These are phyloP conservation scores for Mycetomoellerius zeteki DNA, from an alignment of 1,140 invertebrate genomes.

Conservation along the genomic window DNA sequence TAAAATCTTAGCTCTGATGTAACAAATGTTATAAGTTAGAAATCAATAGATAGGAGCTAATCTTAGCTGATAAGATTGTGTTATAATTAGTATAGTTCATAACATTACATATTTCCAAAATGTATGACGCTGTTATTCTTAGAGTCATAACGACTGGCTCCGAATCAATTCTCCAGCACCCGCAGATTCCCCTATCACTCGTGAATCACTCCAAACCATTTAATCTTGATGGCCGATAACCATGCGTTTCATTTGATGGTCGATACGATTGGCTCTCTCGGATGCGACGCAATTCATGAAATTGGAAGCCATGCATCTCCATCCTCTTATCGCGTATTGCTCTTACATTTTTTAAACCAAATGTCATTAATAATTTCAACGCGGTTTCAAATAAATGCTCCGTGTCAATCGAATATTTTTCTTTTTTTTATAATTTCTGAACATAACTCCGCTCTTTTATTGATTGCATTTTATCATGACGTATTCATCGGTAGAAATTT, in stretches of 20 bases:
- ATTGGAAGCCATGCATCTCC: slow-evolving; percentile 55
- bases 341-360: slow-evolving; percentile 50
- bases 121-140: slow-evolving; percentile 24
- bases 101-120: slow-evolving; percentile 12
- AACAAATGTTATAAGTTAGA: too few species aligned
- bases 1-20: too few species aligned
- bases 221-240: slow-evolving; percentile 64
- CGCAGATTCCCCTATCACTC: slow-evolving; percentile 13
- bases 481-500: slow-evolving; percentile 44
- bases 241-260: slow-evolving; percentile 58
- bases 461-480: slow-evolving; percentile 9
- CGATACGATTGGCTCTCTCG: slow-evolving; percentile 55
- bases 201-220: slow-evolving; percentile 68
- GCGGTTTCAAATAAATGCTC: background rate
- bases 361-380: slow-evolving; percentile 43
- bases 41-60: background rate
- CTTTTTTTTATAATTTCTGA: background rate
- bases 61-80: background rate
- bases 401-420: background rate
- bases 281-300: slow-evolving; percentile 56
- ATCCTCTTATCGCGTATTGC: slow-evolving; percentile 61
- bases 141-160: slow-evolving; percentile 18
- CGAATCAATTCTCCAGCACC: slow-evolving; percentile 28
- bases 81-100: background rate
- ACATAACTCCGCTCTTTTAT: background rate